Base-by-base conservation (phyloP, 2,888 invertebrate genomes). In the Crematogaster levior region DNA sequence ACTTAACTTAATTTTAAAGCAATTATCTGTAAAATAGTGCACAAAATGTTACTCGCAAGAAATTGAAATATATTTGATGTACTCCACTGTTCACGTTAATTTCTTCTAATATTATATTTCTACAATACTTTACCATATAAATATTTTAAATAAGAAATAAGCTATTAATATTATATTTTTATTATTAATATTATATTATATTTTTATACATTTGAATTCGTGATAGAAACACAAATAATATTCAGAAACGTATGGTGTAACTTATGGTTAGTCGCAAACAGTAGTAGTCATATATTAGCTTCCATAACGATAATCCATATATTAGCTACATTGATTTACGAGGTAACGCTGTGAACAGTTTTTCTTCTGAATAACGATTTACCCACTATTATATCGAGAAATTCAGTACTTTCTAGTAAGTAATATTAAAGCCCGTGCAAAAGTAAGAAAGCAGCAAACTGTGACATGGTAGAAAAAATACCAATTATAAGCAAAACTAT, bases 241-340 rank as follows among this genome's bases (percentile, higher is more conserved):
- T 21, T 7, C 3, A 24, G 27, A 37, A 51, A n/a, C 37, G 37
- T 24, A 24, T 46, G 7, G 9, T 27, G 46, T 56, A 72, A 72
- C 18, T 73, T 73, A 46, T 15, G 63, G 63, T 75, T 81, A 82
- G 75, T 72, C 73, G 61, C 79, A 68, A 65, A 80, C 60, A 56
- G 63, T 58, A 85, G 83, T 82, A 79, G 83, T 75, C 72, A 56
- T 85, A 75, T 72, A 86, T 85, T 87, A 87, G 82, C 77, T 84
- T 77, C 82, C 68, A 81, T 81, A 87, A 73, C 82, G 61, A 66
- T 77, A 87, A 87, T 87, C 85, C 85, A 53, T 81, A 82, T 79
- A 87, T 87, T 87, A 85, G 60, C 63, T 68, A 75, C 81, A 75
- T 85, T 85, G 85, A 87, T 87, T 87, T 87, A 87, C 66, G 87